Evolutionary conservation across 2,888 invertebrate genomes (phyloP).

Genomic region (Spisula solida): DNA sequence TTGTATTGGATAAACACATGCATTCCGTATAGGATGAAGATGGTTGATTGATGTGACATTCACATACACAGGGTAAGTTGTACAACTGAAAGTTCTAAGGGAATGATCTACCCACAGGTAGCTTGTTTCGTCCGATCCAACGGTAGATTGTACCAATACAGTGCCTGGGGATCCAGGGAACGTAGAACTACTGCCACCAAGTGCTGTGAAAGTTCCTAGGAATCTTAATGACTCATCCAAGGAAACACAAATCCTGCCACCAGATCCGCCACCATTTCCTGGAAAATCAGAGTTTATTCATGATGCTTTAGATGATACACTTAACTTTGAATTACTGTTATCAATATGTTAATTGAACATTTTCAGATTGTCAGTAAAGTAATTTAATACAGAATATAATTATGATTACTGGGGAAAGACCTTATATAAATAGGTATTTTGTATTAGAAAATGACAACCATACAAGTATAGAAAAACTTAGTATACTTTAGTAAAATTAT

Average conservation of each 20-base stretch:
- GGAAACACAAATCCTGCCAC: slow-evolving; percentile 76
- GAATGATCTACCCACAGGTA: slow-evolving; percentile 74
- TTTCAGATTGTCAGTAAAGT: too few species aligned
- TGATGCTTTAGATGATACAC: background rate
- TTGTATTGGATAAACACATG: slow-evolving; percentile 71
- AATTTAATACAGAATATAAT: too few species aligned
- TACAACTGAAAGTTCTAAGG: slow-evolving; percentile 53
- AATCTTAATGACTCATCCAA: slow-evolving; percentile 72
- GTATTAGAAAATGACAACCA: too few species aligned
- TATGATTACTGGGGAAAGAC: too few species aligned
- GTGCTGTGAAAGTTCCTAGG: slow-evolving; percentile 72
- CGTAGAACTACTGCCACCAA: slow-evolving; percentile 67
- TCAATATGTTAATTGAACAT: too few species aligned
- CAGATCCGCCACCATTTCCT: slow-evolving; percentile 79
- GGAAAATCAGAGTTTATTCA: background rate
- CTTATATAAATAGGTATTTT: too few species aligned
- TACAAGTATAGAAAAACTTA: too few species aligned
- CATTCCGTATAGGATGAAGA: slow-evolving; percentile 70
- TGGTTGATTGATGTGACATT: slow-evolving; percentile 62
- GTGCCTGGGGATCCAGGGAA: slow-evolving; percentile 77
- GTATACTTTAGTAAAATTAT: too few species aligned
- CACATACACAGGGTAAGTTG: slow-evolving; percentile 64
- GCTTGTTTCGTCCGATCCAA: slow-evolving; percentile 62
- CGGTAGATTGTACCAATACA: slow-evolving; percentile 67
- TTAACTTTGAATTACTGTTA: background rate